Base-by-base conservation (phyloP, 2,797 vertebrate genomes). In the Florisuga fusca region DNA sequence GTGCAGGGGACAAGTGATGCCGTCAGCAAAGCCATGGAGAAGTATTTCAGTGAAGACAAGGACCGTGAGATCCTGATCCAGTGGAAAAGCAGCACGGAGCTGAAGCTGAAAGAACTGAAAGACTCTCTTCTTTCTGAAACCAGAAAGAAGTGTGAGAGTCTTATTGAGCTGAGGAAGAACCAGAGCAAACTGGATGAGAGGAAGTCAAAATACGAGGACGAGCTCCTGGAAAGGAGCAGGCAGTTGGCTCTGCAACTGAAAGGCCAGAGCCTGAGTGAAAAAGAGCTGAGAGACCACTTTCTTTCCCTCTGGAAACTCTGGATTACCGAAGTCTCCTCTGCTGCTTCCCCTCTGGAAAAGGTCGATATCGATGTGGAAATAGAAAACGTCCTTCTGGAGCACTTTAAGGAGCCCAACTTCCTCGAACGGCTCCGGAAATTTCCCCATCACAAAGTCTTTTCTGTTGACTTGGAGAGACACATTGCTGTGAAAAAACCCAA, bases 21-120 rank as follows among this genome's bases (percentile, higher is more conserved):
- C 7, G 81, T 98, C 26, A 41, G 43, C 6, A 64, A 92, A 73
- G 59, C 94, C 6, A 43, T 98, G 69, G 90, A 90, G 19, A 92
- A 86, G 18, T 97, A 94, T 81, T 98, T 98, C 84, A 71, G 45
- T 17, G 96, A 98, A 45, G 96, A 97, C 31, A 41, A 29, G 76
- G 97, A 98, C 10, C 15, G 11, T 25, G 97, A 98, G 58, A 96
- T 93, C 18, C 23, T 98, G 36, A 16, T 97, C 51, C 97, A 98
- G 43, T 98, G 98, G 98, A 95, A 84, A 91, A 5, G 3, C 59
- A 78, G 15, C 50, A 97, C 64, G 11, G 89, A 96, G 53, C 27
- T 11, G 54, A 97, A 96, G 51, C 51, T 98, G 72, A 77, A 36
- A 59, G 75, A 81, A 1, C 87, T 97, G 2, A 87, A 95, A 68